phyloP scores from a whole-genome alignment of 1,140 invertebrate species.

The Rhyzopertha dominica region DNA sequence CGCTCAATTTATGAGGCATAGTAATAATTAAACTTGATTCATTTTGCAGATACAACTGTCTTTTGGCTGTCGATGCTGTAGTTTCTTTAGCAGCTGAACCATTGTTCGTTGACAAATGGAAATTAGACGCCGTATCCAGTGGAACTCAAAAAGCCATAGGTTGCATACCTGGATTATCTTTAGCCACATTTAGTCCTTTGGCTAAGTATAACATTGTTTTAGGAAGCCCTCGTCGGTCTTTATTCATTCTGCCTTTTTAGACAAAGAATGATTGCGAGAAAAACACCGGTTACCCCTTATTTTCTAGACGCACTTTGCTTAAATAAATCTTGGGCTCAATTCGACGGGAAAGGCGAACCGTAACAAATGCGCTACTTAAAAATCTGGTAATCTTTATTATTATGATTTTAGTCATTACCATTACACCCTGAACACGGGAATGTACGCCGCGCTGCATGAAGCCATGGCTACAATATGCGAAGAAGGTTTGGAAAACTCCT shows the following conservation, averaged over 20 bases:
- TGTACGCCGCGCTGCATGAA: slow-evolving; percentile 8
- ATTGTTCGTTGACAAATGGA: slow-evolving; percentile 72
- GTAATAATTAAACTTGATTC: too few species aligned
- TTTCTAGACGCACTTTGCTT: too few species aligned
- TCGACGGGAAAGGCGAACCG: too few species aligned
- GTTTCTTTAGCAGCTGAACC: slow-evolving; percentile 48
- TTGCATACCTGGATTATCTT: slow-evolving; percentile 72
- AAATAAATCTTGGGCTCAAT: too few species aligned
- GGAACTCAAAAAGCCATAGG: slow-evolving; percentile 79
- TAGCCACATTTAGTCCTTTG: slow-evolving; percentile 72
- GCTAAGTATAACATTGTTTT: too few species aligned
- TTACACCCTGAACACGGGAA: slow-evolving; percentile 8
- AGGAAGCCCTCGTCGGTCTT: too few species aligned
- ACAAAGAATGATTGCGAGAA: too few species aligned
- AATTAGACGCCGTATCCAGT: slow-evolving; percentile 73
- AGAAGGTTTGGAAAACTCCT: slow-evolving; percentile 12
- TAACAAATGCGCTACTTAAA: too few species aligned
- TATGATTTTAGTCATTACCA: slow-evolving; percentile 1
- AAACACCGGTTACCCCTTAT: too few species aligned
- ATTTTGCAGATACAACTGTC: slow-evolving; percentile 1
- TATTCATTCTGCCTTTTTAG: too few species aligned
- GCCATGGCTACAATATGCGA: slow-evolving; percentile 13
- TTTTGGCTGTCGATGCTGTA: background rate
- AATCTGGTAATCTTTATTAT: background rate
- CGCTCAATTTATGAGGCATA: too few species aligned